Base-by-base conservation (phyloP, 2,113 vertebrate species). In the Maylandia zebra region DNA sequence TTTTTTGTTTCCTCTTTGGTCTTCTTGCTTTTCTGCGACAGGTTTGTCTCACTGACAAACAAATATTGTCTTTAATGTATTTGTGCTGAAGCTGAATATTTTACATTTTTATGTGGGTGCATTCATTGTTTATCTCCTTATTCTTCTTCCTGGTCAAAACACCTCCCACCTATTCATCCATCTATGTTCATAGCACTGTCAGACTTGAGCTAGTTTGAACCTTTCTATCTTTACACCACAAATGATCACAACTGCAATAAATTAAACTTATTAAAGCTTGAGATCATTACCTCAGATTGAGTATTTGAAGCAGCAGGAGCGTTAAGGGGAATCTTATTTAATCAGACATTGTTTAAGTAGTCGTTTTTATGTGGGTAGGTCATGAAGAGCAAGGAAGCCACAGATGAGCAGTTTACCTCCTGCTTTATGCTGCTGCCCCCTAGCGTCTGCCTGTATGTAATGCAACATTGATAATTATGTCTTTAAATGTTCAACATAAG, bases 401-500 rank as follows among this genome's bases (percentile, higher is more conserved):
- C 48, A 57, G 56, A 9, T 1, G 6, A 45, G 74, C 41, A 55
- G 17, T 55, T 16, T 1, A 11, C 45, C 10, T 43, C 13, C 27
- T 83, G 52, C 74, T 66, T 22, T 30, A 55, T 45, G 69, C 24
- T 90, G 86, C 93, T 85, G 85, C 93, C 93, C 92, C 83, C 94
- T 93, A 19, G 86, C 90, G 94, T 81, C 10, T n/a, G 5, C 9
- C 13, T 53, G 32, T 14, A 0, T 36, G 45, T 53, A 89, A 32
- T 82, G 45, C 85, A 83, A 17, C 48, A 61, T 50, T 57, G 2
- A 8, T n/a, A 19, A n/a, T 22, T 19, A 3, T 41, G 22, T 19
- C 50, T 71, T 36, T 36, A 43, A 88, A 52, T 1, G n/a, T 16
- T 30, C 30, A 53, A n/a, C 84, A 45, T 8, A 34, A 34, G 74